These are phyloP conservation scores for Caretta caretta DNA, from an alignment of 2,113 vertebrate genomes.

Conservation along the genomic window DNA sequence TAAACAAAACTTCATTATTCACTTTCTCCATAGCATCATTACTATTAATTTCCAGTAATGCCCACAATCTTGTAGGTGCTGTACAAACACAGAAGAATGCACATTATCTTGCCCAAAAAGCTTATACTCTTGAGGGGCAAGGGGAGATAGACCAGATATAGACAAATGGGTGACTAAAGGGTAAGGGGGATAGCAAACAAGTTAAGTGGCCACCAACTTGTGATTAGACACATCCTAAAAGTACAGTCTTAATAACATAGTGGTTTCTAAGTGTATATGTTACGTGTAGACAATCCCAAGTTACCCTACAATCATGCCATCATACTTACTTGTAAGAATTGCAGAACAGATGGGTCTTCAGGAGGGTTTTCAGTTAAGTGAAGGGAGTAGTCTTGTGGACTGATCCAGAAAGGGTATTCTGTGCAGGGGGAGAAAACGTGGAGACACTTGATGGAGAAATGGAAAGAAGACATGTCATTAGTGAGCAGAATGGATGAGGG, in stretches of 20 bases:
- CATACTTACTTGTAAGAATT: accelerated
- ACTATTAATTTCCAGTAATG: not conserved
- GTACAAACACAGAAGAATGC: not conserved
- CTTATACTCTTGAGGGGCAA: too few species aligned
- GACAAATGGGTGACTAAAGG: not conserved
- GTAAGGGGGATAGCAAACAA: not conserved
- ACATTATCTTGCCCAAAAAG: not conserved
- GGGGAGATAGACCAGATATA: not conserved
- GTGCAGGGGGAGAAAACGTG: not conserved
- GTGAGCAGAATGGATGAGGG: not conserved
- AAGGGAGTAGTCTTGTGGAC: not conserved
- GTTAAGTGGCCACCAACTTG: not conserved
- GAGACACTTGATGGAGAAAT: not conserved
- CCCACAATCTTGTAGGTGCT: not conserved
- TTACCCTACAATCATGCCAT: accelerated
- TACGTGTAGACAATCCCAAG: not conserved
- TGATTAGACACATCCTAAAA: too few species aligned
- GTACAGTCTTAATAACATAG: not conserved
- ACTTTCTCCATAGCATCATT: not conserved
- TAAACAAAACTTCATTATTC: not conserved
- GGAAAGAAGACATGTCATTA: not conserved
- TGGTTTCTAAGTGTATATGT: accelerated
- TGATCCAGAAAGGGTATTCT: not conserved
- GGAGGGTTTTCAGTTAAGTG: not conserved
- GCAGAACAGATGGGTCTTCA: not conserved